Evolutionary conservation across 2,113 vertebrate species (phyloP).

Genomic region (Forbesichthys agassizii): DNA sequence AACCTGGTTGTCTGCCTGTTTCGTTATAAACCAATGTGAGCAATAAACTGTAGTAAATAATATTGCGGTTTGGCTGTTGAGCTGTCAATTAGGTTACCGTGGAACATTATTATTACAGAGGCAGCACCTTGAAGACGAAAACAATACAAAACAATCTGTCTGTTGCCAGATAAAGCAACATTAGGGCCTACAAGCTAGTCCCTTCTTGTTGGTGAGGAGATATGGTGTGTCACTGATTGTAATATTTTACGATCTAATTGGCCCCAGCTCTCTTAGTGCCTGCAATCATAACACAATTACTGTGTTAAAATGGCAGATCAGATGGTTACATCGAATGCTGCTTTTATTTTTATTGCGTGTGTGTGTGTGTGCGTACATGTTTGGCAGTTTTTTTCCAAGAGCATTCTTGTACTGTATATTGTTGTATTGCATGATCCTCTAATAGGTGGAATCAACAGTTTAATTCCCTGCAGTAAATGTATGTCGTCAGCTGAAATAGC

Average conservation of each 20-base stretch:
- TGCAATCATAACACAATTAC: conserved; percentile 1
- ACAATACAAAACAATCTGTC: too few species aligned
- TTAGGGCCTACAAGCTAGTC: neutral
- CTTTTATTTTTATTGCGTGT: too few species aligned
- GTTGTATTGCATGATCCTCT: too few species aligned
- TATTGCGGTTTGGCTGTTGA: neutral
- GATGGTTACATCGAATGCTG: conserved; percentile 3
- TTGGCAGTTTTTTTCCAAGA: too few species aligned
- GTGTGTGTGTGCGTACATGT: too few species aligned
- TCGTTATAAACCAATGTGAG: neutral
- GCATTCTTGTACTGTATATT: too few species aligned
- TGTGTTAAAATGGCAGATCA: neutral
- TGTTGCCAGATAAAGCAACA: too few species aligned
- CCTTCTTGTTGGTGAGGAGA: neutral
- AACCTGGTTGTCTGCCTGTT: neutral
- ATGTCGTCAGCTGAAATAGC: too few species aligned
- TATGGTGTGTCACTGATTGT: neutral
- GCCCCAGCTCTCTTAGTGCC: neutral
- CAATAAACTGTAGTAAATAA: too few species aligned
- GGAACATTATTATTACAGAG: neutral
- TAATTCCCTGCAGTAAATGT: neutral
- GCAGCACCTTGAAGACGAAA: too few species aligned
- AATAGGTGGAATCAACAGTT: too few species aligned
- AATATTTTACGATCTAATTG: conserved; percentile 17
- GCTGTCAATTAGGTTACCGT: neutral